Percentiles rank a stretch among this genome's conserved stretches.
Evolutionary conservation across 2,113 vertebrate species (phyloP).

Genomic region (Leptobrachium ailaonicum): DNA sequence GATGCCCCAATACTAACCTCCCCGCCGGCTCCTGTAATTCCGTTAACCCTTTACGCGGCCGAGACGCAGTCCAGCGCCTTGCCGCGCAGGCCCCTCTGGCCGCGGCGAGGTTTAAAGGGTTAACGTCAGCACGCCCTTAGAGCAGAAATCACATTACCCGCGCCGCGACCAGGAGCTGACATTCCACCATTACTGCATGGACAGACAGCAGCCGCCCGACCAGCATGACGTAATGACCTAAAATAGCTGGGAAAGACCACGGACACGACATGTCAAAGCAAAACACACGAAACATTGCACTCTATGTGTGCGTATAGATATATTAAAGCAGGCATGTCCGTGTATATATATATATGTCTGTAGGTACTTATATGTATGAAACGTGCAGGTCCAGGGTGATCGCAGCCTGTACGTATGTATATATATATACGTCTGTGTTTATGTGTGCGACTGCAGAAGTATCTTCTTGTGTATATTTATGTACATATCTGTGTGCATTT

Average conservation of each 20-base stretch:
- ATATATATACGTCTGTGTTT: neutral
- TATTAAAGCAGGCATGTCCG: neutral
- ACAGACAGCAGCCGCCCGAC: neutral
- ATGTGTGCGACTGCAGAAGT: neutral
- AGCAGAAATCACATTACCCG: constrained; percentile 20
- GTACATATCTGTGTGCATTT: neutral
- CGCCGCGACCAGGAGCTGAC: neutral
- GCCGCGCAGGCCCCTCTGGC: constrained; percentile 9
- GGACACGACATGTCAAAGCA: neutral
- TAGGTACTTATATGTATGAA: constrained; percentile 5
- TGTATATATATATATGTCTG: constrained; percentile 17
- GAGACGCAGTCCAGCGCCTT: constrained; percentile 1
- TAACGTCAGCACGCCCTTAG: neutral
- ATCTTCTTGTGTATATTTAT: neutral
- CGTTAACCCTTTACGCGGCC: constrained; percentile 31
- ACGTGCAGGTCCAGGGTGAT: neutral
- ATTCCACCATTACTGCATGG: neutral
- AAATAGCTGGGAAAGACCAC: neutral
- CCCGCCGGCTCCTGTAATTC: neutral
- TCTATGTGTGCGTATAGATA: neutral
- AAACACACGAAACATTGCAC: neutral
- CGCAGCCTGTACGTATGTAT: neutral
- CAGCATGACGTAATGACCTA: constrained; percentile 14
- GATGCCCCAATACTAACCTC: constrained; percentile 9
- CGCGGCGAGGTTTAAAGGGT: neutral